Base-by-base conservation (phyloP, 2,888 invertebrate genomes). In the Chloroclystis v-ata region DNA sequence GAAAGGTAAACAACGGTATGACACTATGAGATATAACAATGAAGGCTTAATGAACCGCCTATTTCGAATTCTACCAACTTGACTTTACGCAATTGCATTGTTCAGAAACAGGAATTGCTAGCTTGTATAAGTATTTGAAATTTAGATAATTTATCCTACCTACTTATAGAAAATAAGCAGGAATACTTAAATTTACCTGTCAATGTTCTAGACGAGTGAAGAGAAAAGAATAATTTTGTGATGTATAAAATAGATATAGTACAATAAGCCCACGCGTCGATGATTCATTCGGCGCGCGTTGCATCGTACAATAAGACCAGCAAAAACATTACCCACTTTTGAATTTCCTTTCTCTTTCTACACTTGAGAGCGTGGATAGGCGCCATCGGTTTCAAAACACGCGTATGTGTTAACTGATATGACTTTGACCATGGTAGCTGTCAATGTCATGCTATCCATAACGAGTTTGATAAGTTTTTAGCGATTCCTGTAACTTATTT, bases 241-340 rank as follows among this genome's bases (percentile, higher is more conserved):
- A n/a, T n/a, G n/a, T n/a, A n/a, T n/a, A n/a, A n/a, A n/a, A n/a
- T n/a, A n/a, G n/a, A n/a, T n/a, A n/a, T n/a, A n/a, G n/a, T 68
- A 84, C 78, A 85, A 84, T 85, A 82, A 43, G 69, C 86, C 86
- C 84, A 85, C 86, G 87, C 84, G 80, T 69, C 65, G 78, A 71
- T 85, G 86, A 86, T 71, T 85, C 86, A 86, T 65, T 72, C 81
- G 69, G 73, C 58, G 74, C 61, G 72, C 65, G 68, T 64, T 69
- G 77, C 72, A 35, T 10, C 64, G 69, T 67, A 64, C 66, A 59
- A 54, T 72, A 65, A 73, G 72, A 75, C 67, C 78, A 73, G 84
- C 84, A 86, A 86, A 86, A 87, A 85, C 85, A 85, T 87, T 85
- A 85, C 87, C 87, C 78, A 87, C 86, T 86, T 87, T 85, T 86